Evolutionary conservation across 2,888 invertebrate genomes (phyloP), one percentile per base, ranked within the genome.

Genomic region (Daptonema setosum): DNA sequence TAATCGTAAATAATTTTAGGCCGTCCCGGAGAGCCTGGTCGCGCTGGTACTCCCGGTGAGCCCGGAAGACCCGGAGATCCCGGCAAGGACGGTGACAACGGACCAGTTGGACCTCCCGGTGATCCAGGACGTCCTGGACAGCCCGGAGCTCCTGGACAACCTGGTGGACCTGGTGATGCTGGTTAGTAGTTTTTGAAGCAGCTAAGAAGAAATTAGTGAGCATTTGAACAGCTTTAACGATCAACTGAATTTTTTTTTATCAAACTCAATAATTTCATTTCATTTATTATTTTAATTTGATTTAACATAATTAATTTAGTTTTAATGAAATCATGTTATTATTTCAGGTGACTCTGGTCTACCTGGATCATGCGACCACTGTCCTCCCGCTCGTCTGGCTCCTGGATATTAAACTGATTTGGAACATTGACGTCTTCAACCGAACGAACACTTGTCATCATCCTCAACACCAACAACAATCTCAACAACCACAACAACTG

Each of bases 141-240:
- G 2, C 61, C 63, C 43, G 64, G 63, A 61, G 51, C 45, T n/a
- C 45, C 45, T n/a, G 45, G 45, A 5, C 45, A 45, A 45, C 45
- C 45, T n/a, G 64, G 64, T 55, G 56, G 56, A 43, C 61, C 62
- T 54, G 65, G 65, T 60, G 60, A 60, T 14, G 11, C 45, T n/a
- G 45, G 45, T 45, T 45, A 3, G 14, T 45, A n/a, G 45, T 45
- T 8, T 45, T 45, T 45, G 45, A 45, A 45, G n/a, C 45, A 17
- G n/a, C 14, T 17, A 45, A 3, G n/a, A 45, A 45, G 3, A 45
- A n/a, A 17, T n/a, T 17, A n/a, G n/a, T n/a, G n/a, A n/a, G n/a
- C n/a, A n/a, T n/a, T n/a, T n/a, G n/a, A n/a, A n/a, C n/a, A n/a
- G n/a, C n/a, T n/a, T n/a, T n/a, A n/a, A n/a, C n/a, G n/a, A n/a